Conservation (phyloP, 2,888 invertebrate species). For the Acanthacorydalis orientalis region DNA sequence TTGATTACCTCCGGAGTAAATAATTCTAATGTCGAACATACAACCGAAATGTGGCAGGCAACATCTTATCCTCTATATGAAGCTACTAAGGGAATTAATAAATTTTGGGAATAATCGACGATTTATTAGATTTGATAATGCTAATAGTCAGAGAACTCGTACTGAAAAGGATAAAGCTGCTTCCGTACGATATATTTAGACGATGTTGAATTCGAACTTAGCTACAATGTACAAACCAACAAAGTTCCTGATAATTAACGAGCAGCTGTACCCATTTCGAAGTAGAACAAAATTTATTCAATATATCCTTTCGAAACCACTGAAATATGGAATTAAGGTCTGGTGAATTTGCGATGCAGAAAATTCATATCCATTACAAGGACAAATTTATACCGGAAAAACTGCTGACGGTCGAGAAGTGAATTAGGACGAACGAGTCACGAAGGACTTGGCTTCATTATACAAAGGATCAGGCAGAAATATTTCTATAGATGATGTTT, state of each 20-base stretch:
- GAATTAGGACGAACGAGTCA: too few species aligned
- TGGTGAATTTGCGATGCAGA: too few species aligned
- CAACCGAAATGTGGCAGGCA: conserved; percentile 10
- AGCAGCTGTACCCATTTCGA: too few species aligned
- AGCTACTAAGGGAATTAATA: conserved; percentile 10
- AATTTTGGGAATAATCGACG: conserved; percentile 11
- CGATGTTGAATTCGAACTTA: too few species aligned
- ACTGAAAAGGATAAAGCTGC: conserved; percentile 15
- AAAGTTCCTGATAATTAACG: conserved; percentile 15
- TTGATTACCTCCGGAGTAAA: too few species aligned
- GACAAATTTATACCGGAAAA: too few species aligned
- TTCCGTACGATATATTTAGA: conserved; percentile 13
- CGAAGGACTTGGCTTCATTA: too few species aligned
- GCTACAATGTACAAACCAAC: conserved; percentile 15
- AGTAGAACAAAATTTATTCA: conserved; percentile 15
- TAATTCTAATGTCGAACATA: too few species aligned
- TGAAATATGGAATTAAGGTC: conserved; percentile 16
- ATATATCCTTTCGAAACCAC: conserved; percentile 15
- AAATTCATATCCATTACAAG: too few species aligned
- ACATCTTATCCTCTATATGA: conserved; percentile 10
- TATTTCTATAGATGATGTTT: too few species aligned
- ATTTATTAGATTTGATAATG: conserved; percentile 16
- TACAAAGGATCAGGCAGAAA: too few species aligned
- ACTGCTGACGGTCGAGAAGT: too few species aligned
- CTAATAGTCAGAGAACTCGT: conserved; percentile 13